phyloP scores from a whole-genome alignment of 2,888 invertebrate species.

The Atethmia centrago region DNA sequence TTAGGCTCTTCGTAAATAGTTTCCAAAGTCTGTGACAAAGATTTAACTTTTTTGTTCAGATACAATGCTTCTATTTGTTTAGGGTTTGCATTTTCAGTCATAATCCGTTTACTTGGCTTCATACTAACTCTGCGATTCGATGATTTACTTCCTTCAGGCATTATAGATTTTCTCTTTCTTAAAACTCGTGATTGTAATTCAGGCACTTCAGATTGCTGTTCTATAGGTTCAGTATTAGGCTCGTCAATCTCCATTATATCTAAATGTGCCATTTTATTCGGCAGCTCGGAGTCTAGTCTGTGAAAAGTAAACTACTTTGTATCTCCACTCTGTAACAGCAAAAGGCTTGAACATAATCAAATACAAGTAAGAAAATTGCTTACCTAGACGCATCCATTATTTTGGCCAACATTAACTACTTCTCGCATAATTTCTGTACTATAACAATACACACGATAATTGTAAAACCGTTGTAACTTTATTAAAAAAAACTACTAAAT shows the following conservation, averaged over 20 bases:
- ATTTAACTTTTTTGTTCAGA: constrained; percentile 90
- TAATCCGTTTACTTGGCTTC: constrained; percentile 85
- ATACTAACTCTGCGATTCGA: constrained; percentile 87
- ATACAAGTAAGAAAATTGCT: constrained; percentile 46
- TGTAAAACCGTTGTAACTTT: constrained; percentile 45
- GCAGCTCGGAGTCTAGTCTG: constrained; percentile 84
- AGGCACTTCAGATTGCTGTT: constrained; percentile 67
- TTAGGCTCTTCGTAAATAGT: constrained; percentile 92
- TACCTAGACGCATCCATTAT: constrained; percentile 78
- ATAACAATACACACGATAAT: background rate
- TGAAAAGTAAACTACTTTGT: constrained; percentile 53
- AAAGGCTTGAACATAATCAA: background rate
- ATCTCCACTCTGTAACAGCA: constrained; percentile 11
- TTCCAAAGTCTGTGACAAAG: constrained; percentile 89
- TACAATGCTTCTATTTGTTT: constrained; percentile 90
- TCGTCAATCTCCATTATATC: constrained; percentile 86
- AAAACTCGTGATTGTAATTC: constrained; percentile 78
- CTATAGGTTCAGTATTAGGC: constrained; percentile 57
- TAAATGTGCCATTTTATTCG: constrained; percentile 86
- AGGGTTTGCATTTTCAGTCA: constrained; percentile 81
- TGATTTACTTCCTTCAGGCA: constrained; percentile 79
- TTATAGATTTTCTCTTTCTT: constrained; percentile 83
- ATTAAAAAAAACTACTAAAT: constrained; percentile 22
- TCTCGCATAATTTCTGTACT: constrained; percentile 26
- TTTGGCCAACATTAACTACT: constrained; percentile 20